phyloP scores from a whole-genome alignment of 2,797 vertebrate species.

The Smutsia gigantea region DNA sequence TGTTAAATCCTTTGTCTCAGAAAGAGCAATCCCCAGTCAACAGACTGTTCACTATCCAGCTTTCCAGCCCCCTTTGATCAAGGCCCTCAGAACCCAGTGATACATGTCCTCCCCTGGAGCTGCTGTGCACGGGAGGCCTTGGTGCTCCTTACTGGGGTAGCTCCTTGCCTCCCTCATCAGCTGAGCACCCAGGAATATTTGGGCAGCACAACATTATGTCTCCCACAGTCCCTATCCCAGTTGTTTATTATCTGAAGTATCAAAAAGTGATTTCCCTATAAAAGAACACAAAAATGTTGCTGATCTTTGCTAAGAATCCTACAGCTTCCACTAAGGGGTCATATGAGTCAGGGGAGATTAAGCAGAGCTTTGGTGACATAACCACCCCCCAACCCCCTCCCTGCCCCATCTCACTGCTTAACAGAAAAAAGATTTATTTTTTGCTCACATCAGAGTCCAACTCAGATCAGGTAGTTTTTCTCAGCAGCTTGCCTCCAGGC shows the following conservation, averaged over 20 bases:
- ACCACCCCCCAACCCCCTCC: background rate
- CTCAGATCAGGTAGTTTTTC: background rate
- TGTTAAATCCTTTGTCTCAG: background rate
- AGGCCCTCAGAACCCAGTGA: background rate
- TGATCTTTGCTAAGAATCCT: background rate
- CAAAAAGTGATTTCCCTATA: background rate
- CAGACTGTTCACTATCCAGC: background rate
- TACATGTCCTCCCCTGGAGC: background rate
- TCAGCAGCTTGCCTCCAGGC: background rate
- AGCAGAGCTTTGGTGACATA: background rate
- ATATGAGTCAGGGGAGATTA: background rate
- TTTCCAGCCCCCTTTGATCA: background rate
- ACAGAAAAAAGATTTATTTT: background rate
- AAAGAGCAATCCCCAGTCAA: background rate
- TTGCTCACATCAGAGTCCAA: background rate
- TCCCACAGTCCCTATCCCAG: background rate
- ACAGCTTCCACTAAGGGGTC: background rate
- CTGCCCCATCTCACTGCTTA: background rate
- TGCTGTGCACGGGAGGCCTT: background rate
- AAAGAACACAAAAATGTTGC: background rate
- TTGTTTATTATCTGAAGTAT: background rate
- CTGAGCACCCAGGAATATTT: background rate
- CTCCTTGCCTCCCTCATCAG: background rate
- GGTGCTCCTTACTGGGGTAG: background rate
- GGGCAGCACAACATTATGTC: background rate